Evolutionary conservation across 1,140 invertebrate species (phyloP), one percentile per base, ranked within the genome.

Genomic region (Drosophila parabipectinata): DNA sequence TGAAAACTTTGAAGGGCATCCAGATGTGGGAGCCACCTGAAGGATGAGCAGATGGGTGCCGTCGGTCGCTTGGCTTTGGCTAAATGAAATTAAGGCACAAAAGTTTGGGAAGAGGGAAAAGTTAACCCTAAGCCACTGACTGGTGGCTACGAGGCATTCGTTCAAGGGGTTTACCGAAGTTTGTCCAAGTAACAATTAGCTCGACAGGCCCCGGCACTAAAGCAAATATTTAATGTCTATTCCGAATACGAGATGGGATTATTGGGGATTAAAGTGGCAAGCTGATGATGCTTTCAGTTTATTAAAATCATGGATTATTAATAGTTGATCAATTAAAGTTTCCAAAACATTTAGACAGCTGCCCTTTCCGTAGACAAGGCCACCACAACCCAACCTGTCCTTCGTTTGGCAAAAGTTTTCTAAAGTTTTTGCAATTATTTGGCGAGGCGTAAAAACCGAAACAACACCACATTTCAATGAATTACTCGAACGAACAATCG

Each of bases 101-200:
- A 44, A 87, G 63, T 87, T 84, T 54, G 26, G 44, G 30, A 18
- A 62, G 28, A 59, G 59, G 41, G 47, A 63, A 68, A 85, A 84
- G 54, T 60, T 84, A 59, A 58, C 50, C 18, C 41, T 30, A 44
- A 66, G 45, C 58, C 15, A 28, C 21, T 45, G 28, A 4, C 26
- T 32, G 32, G 61, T 34, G 52, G 50, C 2, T 37, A 10, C 10
- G 32, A 39, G 18, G 9, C 47, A 47, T 47, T 47, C 44, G 24
- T 52, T 52, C 47, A 15, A 61, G 45, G 50, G 67, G 26, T 39
- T 55, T 37, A 44, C 24, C 12, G 47, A 83, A 84, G 54, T 84
- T 85, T 54, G 54, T 10, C 77, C 67, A 75, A 71, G 79, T 81
- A 87, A 78, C 81, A 85, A 85, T 85, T 85, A 85, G 83, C 69